Evolutionary conservation across 2,888 invertebrate species (phyloP).

Genomic region (Pollenia amentaria): DNA sequence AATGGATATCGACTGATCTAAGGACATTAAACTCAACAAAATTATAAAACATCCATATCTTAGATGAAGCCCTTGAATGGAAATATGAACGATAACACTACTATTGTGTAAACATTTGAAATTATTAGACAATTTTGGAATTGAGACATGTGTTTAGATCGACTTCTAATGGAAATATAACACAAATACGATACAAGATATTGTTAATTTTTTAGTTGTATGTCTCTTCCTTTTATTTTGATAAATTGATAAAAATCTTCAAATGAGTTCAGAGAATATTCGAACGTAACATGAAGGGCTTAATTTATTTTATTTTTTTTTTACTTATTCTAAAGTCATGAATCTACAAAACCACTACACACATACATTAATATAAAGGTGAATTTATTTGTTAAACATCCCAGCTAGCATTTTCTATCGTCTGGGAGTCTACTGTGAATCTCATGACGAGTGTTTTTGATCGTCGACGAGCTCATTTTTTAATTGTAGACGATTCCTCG

Average conservation of each 20-base stretch:
- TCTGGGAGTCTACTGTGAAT: no score
- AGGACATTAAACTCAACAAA: constrained; percentile 9
- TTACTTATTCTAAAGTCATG: no score
- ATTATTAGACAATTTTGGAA: constrained; percentile 33
- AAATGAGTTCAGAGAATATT: constrained; percentile 29
- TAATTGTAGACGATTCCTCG: no score
- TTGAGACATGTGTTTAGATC: constrained; percentile 37
- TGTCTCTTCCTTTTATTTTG: neutral
- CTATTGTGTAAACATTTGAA: constrained; percentile 45
- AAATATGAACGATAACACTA: neutral
- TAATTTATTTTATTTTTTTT: no score
- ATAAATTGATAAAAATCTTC: constrained; percentile 53
- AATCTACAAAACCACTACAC: no score
- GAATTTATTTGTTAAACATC: neutral
- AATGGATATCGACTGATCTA: constrained; percentile 33
- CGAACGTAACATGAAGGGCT: neutral
- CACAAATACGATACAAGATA: constrained; percentile 7
- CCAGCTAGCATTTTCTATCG: no score
- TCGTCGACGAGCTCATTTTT: no score
- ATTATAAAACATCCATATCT: neutral
- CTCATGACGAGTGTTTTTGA: no score
- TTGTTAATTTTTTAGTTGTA: constrained; percentile 11
- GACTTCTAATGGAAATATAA: constrained; percentile 6
- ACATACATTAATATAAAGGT: no score
- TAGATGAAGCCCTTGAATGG: constrained; percentile 16